Evolutionary conservation across 1,140 invertebrate species (phyloP), one percentile per base, ranked within the genome.

Genomic region (Muscidifurax raptorellus): DNA sequence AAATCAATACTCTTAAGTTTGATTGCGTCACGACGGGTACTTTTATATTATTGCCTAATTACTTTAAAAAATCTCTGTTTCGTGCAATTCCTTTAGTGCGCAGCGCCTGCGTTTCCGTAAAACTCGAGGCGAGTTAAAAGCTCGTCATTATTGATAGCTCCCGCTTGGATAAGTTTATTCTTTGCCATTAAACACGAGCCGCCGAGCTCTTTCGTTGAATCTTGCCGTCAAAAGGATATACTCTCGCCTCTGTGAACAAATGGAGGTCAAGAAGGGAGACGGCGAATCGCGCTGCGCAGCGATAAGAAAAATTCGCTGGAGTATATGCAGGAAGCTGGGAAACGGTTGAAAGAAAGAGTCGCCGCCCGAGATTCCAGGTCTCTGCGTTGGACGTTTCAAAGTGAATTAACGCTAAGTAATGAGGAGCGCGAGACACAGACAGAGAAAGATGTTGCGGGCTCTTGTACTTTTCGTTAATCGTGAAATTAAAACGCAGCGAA

Each of bases 251-350:
- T 15, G 82, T 75, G 74, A 86, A 80, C 86, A 84, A 86, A 88
- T 82, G 86, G 82, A 84, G 86, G 85, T 86, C 82, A 84, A 87
- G 85, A 85, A 83, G 77, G 80, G 30, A 74, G 84, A 85, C 86
- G 85, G 79, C 82, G 84, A 88, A 87, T 81, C 77, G 76, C 36
- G 79, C 12, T 59, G 1, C n/a, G n/a, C 25, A 25, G 67, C 9
- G 69, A 74, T 22, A 80, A 80, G 25, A 69, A 83, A 80, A 75
- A 78, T 82, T 76, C 32, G 40, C 44, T 32, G 52, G 69, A 28
- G 30, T 79, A 72, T 75, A 83, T 71, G 40, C 30, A 76, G 25
- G 47, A 18, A 69, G 66, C 25, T 3, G 27, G 27, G 9, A 69
- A 69, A 15, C 12, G 6, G 9, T 6, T 13, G 27, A 69, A 30